Conservation (phyloP, 2,113 vertebrate genomes). For the Gymnogyps californianus region DNA sequence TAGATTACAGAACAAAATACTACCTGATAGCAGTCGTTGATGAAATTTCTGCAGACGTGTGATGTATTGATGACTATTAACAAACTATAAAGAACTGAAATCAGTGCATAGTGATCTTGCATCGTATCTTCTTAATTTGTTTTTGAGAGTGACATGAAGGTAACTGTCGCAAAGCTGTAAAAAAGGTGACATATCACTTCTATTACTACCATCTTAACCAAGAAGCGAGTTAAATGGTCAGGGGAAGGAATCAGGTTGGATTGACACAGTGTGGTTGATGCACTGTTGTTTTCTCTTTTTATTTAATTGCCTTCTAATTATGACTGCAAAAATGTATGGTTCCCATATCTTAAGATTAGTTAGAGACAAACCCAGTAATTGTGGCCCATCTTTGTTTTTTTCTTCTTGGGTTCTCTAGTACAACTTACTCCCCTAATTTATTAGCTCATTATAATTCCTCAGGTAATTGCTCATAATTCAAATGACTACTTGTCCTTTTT, state of each 20-base stretch:
- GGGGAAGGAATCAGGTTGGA: neutral
- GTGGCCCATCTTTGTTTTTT: neutral
- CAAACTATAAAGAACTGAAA: neutral
- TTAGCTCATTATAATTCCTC: neutral
- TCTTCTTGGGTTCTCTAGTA: neutral
- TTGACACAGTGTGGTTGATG: neutral
- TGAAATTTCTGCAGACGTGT: neutral
- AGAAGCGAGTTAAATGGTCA: neutral
- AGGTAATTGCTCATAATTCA: neutral
- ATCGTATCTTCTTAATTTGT: neutral
- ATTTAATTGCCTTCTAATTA: neutral
- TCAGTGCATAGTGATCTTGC: neutral
- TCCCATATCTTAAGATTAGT: neutral
- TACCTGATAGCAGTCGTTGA: neutral
- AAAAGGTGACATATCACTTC: neutral
- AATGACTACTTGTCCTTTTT: neutral
- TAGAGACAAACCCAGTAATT: neutral
- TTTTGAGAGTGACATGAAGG: neutral
- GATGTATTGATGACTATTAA: neutral
- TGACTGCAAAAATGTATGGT: neutral
- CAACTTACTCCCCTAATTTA: neutral
- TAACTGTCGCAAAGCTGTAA: neutral
- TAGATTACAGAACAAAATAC: neutral
- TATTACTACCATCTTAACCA: neutral
- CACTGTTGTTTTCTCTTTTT: neutral